A percentile compares a stretch with the other conserved stretches of the same genome.
Evolutionary conservation across 1,140 invertebrate species (phyloP).

Genomic region (Chymomyza costata): DNA sequence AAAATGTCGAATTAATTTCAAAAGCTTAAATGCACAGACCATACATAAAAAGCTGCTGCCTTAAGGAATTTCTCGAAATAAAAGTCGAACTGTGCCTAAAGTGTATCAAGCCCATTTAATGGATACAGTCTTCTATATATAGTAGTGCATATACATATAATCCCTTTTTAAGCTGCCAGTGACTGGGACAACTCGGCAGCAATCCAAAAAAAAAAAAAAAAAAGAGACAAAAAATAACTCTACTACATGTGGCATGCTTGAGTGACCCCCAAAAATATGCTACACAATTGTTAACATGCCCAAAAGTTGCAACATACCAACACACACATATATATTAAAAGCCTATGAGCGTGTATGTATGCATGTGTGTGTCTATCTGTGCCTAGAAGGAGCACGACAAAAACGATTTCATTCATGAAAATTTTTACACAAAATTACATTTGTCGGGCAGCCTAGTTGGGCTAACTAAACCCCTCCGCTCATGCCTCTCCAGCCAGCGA

Average conservation of each 20-base stretch:
- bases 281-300: slow-evolving; percentile 46
- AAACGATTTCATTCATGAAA: slow-evolving; percentile 67
- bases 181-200: background rate
- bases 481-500: too few species aligned
- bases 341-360: too few species aligned
- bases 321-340: too few species aligned
- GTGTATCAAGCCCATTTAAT: too few species aligned
- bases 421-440: slow-evolving; percentile 65
- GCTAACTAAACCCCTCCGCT: too few species aligned
- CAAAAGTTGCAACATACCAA: too few species aligned
- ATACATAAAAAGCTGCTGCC: background rate
- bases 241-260: slow-evolving; percentile 42
- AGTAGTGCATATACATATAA: too few species aligned
- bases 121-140: too few species aligned
- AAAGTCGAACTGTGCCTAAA: too few species aligned
- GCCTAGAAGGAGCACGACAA: slow-evolving; percentile 14
- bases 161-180: too few species aligned
- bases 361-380: background rate
- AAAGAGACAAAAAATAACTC: too few species aligned
- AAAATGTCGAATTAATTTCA: slow-evolving; percentile 50
- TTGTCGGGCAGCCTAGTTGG: slow-evolving; percentile 14
- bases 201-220: too few species aligned
- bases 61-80: background rate
- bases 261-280: slow-evolving; percentile 55
- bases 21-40: slow-evolving; percentile 26